These are phyloP conservation scores for Gymnosoma rotundatum DNA, from an alignment of 2,888 invertebrate genomes.

Conservation along the genomic window DNA sequence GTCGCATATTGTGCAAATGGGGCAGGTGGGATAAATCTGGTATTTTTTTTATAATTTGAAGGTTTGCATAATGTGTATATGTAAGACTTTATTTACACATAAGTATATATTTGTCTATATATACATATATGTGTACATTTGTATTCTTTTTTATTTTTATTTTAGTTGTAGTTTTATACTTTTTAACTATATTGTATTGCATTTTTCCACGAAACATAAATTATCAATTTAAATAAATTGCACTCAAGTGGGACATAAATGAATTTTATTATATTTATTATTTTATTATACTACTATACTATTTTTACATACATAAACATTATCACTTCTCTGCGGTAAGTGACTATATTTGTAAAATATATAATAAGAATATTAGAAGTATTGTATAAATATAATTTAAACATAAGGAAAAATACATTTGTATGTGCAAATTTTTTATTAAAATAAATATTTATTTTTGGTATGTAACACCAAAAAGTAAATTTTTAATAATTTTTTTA, in stretches of 20 bases:
- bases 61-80: neutral
- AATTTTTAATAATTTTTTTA: too few species aligned
- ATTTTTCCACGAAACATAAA: constrained; percentile 35
- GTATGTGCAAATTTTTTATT: neutral
- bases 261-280: constrained; percentile 69
- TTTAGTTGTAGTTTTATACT: constrained; percentile 4
- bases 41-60: constrained; percentile 16
- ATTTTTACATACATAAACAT: constrained; percentile 26
- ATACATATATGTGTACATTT: too few species aligned
- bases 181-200: constrained; percentile 13
- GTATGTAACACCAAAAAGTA: too few species aligned
- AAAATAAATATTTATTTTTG: too few species aligned
- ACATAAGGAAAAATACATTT: too few species aligned
- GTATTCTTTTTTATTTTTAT: too few species aligned
- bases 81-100: too few species aligned
- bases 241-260: constrained; percentile 78
- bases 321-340: constrained; percentile 43
- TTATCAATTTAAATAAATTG: constrained; percentile 79
- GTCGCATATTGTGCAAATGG: constrained; percentile 6
- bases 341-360: neutral
- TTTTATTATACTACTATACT: too few species aligned
- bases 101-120: too few species aligned
- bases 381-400: neutral
- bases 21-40: constrained; percentile 6
- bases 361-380: neutral